Conservation (phyloP, 53 echinoderm and acorn worm species). For the Antedon mediterranea region DNA sequence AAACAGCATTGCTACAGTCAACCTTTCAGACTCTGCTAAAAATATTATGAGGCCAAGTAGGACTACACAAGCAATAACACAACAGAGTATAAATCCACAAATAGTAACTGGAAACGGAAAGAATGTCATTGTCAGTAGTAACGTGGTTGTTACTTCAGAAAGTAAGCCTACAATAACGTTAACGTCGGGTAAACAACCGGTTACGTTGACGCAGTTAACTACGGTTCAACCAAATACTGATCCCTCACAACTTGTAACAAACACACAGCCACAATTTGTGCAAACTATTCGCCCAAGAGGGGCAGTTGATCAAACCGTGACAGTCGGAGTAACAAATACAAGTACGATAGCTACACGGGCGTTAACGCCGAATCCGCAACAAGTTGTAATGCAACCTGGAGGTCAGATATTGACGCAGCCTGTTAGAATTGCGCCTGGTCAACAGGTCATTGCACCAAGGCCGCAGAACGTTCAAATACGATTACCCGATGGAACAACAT, state of each 20-base stretch:
- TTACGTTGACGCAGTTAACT: no score
- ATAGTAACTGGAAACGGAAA: neutral
- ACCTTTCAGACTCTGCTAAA: neutral
- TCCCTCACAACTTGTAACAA: conserved; percentile 9
- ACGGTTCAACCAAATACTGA: neutral
- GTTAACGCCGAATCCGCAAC: conserved; percentile 14
- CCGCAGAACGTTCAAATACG: conserved; percentile 48
- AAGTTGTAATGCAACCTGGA: conserved; percentile 18
- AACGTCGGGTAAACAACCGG: neutral
- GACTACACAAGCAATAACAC: neutral
- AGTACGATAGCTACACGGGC: conserved; percentile 25
- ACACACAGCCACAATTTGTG: conserved; percentile 11
- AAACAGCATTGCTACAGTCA: neutral
- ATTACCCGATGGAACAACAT: conserved; percentile 46
- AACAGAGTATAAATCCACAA: neutral
- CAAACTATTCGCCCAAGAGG: neutral
- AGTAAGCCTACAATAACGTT: neutral
- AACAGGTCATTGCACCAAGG: conserved; percentile 76
- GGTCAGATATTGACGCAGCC: conserved; percentile 44
- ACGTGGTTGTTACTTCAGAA: neutral
- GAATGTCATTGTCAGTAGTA: neutral
- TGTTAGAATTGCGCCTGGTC: conserved; percentile 42
- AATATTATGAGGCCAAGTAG: neutral
- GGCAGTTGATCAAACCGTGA: conserved; percentile 37
- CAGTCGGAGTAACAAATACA: conserved; percentile 42